phyloP scores from a whole-genome alignment of 1,140 invertebrate genomes.

The Drosophila seguyi region DNA sequence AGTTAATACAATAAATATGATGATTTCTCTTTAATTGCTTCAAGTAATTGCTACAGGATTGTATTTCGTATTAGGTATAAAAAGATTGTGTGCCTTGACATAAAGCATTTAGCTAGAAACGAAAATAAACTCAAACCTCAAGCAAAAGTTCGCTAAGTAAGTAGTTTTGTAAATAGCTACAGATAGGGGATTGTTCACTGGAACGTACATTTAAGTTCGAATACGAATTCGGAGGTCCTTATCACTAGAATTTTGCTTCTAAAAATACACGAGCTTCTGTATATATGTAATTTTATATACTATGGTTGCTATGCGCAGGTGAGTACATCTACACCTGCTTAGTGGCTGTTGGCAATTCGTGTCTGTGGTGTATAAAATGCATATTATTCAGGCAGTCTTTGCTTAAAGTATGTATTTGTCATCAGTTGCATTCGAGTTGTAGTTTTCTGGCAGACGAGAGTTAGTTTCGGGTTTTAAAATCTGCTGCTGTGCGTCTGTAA shows the following conservation, averaged over 20 bases:
- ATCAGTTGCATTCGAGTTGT: slow-evolving; percentile 76
- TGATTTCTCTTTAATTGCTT: slow-evolving; percentile 53
- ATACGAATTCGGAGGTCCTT: slow-evolving; percentile 37
- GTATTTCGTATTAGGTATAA: slow-evolving; percentile 11
- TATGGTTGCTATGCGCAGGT: slow-evolving; percentile 48
- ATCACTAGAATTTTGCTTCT: slow-evolving; percentile 53
- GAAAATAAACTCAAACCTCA: slow-evolving; percentile 46
- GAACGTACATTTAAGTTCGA: slow-evolving; percentile 40
- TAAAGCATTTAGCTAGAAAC: slow-evolving; percentile 73
- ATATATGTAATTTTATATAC: slow-evolving; percentile 19
- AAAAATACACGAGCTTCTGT: slow-evolving; percentile 54
- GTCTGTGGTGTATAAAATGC: slow-evolving; percentile 68
- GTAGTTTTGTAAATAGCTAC: slow-evolving; percentile 39
- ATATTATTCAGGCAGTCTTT: slow-evolving; percentile 67
- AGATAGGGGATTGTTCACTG: slow-evolving; percentile 40
- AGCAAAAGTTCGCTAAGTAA: slow-evolving; percentile 60
- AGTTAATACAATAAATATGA: slow-evolving; percentile 19
- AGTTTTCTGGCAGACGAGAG: slow-evolving; percentile 32
- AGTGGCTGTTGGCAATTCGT: slow-evolving; percentile 56
- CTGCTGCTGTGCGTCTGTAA: slow-evolving; percentile 45
- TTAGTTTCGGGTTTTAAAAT: slow-evolving; percentile 38
- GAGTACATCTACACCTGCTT: slow-evolving; percentile 45
- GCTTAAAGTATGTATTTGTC: slow-evolving; percentile 76
- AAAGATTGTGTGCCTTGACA: slow-evolving; percentile 25
- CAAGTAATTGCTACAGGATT: slow-evolving; percentile 34